These are phyloP conservation scores for Acrocera orbiculus DNA, from an alignment of 2,888 invertebrate genomes.

Conservation along the genomic window DNA sequence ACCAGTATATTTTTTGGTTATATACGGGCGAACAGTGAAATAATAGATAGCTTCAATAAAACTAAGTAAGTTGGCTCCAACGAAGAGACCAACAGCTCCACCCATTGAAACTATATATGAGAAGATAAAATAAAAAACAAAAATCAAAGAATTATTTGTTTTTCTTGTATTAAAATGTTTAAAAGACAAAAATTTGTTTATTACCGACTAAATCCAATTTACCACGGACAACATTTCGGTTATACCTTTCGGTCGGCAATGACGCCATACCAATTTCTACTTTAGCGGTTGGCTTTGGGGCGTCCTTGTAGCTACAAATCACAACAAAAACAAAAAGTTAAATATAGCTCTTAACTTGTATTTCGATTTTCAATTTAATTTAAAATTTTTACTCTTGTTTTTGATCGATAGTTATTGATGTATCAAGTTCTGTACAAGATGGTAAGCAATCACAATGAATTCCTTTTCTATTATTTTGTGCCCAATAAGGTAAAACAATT, in stretches of 20 bases:
- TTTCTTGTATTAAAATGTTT: background rate
- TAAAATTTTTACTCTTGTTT: no score
- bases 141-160: no score
- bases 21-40: slow-evolving; percentile 31
- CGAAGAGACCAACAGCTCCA: slow-evolving; percentile 45
- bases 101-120: slow-evolving; percentile 40
- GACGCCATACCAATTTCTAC: slow-evolving; percentile 45
- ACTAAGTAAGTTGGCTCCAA: slow-evolving; percentile 48
- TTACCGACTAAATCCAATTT: slow-evolving; percentile 55
- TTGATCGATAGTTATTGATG: slow-evolving; percentile 43
- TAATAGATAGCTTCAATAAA: slow-evolving; percentile 47
- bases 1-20: no score
- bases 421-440: slow-evolving; percentile 53
- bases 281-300: slow-evolving; percentile 24
- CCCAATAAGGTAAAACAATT: slow-evolving; percentile 48
- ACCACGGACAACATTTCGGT: slow-evolving; percentile 54
- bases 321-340: background rate
- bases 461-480: slow-evolving; percentile 38
- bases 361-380: no score
- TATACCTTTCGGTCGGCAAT: slow-evolving; percentile 50
- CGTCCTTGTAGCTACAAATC: slow-evolving; percentile 17
- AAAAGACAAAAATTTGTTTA: background rate
- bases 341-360: background rate
- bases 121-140: background rate
- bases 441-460: slow-evolving; percentile 50